phyloP scores from a whole-genome alignment of 2,113 vertebrate species.

The Pyxicephalus adspersus region DNA sequence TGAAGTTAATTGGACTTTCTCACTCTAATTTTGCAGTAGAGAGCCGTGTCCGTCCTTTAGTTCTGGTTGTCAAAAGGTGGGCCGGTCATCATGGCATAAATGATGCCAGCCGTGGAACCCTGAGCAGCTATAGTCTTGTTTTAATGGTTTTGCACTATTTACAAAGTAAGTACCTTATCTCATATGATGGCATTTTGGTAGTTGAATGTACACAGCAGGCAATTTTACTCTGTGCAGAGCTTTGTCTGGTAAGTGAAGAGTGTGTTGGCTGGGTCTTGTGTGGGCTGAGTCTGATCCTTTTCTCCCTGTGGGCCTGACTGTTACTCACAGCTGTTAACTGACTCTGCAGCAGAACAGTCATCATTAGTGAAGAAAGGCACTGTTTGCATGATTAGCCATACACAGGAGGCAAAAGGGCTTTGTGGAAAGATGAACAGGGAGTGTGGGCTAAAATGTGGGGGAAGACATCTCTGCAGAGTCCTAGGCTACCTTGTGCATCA shows the following conservation, averaged over 20 bases:
- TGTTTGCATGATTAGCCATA: conserved; percentile 43
- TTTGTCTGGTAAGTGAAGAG: neutral
- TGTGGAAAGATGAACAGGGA: conserved; percentile 29
- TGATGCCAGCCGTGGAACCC: conserved; percentile 94
- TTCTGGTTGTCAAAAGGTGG: conserved; percentile 94
- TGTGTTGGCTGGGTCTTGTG: conserved; percentile 14
- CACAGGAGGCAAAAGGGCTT: conserved; percentile 25
- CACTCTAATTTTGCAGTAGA: conserved; percentile 78
- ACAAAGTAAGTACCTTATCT: conserved; percentile 85
- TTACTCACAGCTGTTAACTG: conserved; percentile 42
- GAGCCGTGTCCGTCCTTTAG: conserved; percentile 87
- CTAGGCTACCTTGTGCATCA: neutral
- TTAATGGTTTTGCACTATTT: conserved; percentile 98
- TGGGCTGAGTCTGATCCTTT: conserved; percentile 29
- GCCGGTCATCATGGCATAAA: conserved; percentile 88
- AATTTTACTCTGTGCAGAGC: neutral
- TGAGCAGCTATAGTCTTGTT: conserved; percentile 94
- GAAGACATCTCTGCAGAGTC: conserved; percentile 38
- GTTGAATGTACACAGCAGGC: neutral
- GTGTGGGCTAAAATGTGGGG: conserved; percentile 49
- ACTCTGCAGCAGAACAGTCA: conserved; percentile 29
- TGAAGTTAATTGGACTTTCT: neutral
- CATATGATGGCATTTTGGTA: neutral
- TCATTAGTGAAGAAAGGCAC: conserved; percentile 31
- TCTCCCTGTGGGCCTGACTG: conserved; percentile 44